Conservation (phyloP, 2,888 invertebrate genomes). For the Timandra comae region DNA sequence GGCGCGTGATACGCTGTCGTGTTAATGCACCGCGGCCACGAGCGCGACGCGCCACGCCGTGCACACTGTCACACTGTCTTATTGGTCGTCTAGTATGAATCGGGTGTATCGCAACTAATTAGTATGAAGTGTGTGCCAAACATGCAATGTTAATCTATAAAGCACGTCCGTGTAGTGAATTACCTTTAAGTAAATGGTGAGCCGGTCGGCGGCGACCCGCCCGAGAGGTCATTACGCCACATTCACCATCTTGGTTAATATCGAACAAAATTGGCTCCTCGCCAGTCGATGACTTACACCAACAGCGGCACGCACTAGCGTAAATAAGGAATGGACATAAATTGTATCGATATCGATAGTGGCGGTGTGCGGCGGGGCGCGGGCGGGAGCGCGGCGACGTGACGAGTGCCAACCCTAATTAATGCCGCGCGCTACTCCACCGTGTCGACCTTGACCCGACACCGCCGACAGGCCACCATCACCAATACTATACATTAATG, state of each 20-base stretch:
- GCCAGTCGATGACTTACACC: constrained; percentile 16
- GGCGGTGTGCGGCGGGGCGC: not conserved
- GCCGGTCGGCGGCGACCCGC: too few relatives aligned
- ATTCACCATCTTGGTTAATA: constrained; percentile 14
- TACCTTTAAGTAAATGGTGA: too few relatives aligned
- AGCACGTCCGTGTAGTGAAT: too few relatives aligned
- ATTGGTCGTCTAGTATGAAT: too few relatives aligned
- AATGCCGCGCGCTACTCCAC: constrained; percentile 1
- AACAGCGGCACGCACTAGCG: not conserved
- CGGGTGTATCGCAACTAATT: too few relatives aligned
- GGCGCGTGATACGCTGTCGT: not conserved
- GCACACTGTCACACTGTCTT: too few relatives aligned
- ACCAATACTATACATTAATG: too few relatives aligned
- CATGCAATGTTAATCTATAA: too few relatives aligned
- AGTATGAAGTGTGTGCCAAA: too few relatives aligned
- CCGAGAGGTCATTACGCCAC: not conserved
- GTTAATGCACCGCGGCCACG: too few relatives aligned
- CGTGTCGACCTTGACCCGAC: constrained; percentile 3
- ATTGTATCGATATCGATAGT: constrained; percentile 6
- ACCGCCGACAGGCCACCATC: constrained; percentile 1
- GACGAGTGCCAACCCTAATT: constrained; percentile 9
- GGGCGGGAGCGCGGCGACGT: not conserved
- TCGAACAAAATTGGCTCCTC: constrained; percentile 17
- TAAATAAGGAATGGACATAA: constrained; percentile 11
- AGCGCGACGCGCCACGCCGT: too few relatives aligned